Evolutionary conservation across 2,797 vertebrate genomes (phyloP).

Genomic region (Stomatorhinus walkeri): DNA sequence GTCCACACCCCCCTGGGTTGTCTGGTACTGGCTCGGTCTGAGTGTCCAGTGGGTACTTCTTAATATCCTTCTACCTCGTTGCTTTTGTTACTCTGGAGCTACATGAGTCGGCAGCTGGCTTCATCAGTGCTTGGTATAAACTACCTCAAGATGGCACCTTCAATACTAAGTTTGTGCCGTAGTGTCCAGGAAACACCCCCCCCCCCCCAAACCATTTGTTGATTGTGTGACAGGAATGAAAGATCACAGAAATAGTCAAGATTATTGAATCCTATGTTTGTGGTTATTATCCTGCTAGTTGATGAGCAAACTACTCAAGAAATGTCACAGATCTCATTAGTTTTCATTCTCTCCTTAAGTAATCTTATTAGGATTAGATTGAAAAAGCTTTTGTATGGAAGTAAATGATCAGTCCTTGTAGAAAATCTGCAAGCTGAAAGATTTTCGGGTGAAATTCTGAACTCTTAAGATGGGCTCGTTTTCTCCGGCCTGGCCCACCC

Average conservation of each 20-base stretch:
- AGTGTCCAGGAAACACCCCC: not conserved
- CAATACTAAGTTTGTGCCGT: not conserved
- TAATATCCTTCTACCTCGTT: not conserved
- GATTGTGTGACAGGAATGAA: not conserved
- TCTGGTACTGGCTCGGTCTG: not conserved
- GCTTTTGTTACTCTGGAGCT: not conserved
- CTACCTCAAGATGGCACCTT: not conserved
- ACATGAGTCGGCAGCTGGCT: not conserved
- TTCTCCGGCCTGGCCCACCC: not conserved
- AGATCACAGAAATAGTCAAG: not conserved
- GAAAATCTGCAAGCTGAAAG: not conserved
- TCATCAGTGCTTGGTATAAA: not conserved
- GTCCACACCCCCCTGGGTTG: not conserved
- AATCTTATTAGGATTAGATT: not conserved
- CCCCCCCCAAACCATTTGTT: not conserved
- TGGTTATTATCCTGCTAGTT: not conserved
- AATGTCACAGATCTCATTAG: not conserved
- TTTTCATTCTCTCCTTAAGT: not conserved
- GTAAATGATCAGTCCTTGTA: not conserved
- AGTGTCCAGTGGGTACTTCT: not conserved
- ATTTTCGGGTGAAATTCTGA: not conserved
- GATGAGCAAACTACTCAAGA: not conserved
- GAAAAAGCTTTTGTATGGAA: not conserved
- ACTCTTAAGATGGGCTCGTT: not conserved
- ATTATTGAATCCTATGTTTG: not conserved